phyloP scores from a whole-genome alignment of 2,888 invertebrate species.

The Volucella inflata region DNA sequence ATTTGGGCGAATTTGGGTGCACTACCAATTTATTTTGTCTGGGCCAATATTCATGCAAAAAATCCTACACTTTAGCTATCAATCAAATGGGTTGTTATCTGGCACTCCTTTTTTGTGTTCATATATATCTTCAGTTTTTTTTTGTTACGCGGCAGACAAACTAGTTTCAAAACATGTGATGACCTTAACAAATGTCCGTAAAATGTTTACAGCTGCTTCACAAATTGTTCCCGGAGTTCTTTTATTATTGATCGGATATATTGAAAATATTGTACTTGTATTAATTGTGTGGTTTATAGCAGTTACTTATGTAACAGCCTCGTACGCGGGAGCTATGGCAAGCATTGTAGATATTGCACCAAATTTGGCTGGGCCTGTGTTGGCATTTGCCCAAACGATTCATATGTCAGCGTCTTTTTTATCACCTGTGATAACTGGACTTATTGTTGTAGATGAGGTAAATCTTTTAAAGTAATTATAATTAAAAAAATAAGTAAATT shows the following conservation, averaged over 20 bases:
- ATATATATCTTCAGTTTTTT: constrained; percentile 88
- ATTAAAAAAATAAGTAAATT: neutral
- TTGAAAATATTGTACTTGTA: constrained; percentile 86
- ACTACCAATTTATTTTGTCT: constrained; percentile 89
- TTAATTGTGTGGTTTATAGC: constrained; percentile 88
- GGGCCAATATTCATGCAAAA: constrained; percentile 90
- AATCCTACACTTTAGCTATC: constrained; percentile 88
- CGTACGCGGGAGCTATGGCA: constrained; percentile 90
- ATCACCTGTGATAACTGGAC: constrained; percentile 87
- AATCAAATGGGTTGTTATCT: constrained; percentile 88
- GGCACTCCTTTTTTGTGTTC: constrained; percentile 89
- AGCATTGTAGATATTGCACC: constrained; percentile 91
- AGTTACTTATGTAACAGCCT: constrained; percentile 88
- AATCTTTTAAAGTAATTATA: constrained; percentile 64
- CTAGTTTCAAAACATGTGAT: constrained; percentile 86
- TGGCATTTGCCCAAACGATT: constrained; percentile 91
- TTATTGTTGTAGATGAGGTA: constrained; percentile 86
- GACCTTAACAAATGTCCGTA: constrained; percentile 87
- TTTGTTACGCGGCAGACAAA: constrained; percentile 88
- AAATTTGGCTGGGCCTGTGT: constrained; percentile 89
- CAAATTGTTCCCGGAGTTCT: constrained; percentile 89
- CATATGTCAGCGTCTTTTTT: constrained; percentile 90
- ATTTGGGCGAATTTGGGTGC: constrained; percentile 90
- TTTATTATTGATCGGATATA: constrained; percentile 87
- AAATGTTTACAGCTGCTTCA: constrained; percentile 88